Evolutionary conservation across 2,113 vertebrate genomes (phyloP).

Genomic region (Todiramphus chloris): DNA sequence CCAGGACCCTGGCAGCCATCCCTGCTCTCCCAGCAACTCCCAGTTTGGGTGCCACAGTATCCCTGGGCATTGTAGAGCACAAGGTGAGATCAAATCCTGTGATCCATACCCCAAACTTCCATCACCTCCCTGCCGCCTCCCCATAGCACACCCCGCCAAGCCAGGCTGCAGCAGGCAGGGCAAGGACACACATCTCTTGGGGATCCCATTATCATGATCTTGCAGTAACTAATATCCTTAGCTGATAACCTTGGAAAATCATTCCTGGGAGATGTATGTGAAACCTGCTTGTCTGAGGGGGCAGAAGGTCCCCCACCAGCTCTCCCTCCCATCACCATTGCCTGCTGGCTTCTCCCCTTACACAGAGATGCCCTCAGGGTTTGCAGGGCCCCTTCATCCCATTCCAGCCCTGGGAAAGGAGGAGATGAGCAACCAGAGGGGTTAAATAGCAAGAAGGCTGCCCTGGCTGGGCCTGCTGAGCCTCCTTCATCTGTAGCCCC

Average conservation of each 20-base stretch:
- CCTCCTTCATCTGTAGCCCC: not conserved
- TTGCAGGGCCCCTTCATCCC: not conserved
- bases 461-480: not conserved
- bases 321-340: not conserved
- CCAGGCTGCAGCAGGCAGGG: not conserved
- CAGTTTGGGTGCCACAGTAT: fast-evolving
- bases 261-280: fast-evolving
- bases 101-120: not conserved
- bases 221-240: not conserved
- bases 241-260: slow-evolving; percentile 33
- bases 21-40: not conserved
- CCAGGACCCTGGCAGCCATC: not conserved
- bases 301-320: not conserved
- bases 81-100: not conserved
- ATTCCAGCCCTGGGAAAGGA: not conserved
- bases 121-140: not conserved
- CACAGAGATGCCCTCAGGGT: fast-evolving
- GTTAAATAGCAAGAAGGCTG: not conserved
- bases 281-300: not conserved
- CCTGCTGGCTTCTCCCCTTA: not conserved
- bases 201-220: not conserved
- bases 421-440: not conserved
- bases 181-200: not conserved
- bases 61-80: fast-evolving
- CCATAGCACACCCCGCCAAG: not conserved